Percentiles rank a stretch among this genome's conserved stretches.
Evolutionary conservation across 2,797 vertebrate genomes (phyloP).

Genomic region (Semaprochilodus insignis): DNA sequence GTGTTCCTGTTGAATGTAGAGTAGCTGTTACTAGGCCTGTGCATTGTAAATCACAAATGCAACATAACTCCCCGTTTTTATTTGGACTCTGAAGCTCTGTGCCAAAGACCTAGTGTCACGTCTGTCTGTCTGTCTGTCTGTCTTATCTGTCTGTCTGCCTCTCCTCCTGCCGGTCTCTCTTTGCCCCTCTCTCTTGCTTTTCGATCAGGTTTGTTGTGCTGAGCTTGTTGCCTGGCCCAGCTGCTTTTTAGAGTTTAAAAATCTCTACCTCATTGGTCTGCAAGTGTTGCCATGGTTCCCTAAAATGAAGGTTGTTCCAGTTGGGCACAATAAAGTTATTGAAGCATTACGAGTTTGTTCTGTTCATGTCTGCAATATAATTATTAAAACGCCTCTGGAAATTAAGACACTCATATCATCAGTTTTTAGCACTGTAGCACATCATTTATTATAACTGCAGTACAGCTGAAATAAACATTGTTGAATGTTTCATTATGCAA

Average conservation of each 20-base stretch:
- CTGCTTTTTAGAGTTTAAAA: slow-evolving; percentile 94
- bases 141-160: neutral
- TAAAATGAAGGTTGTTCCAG: slow-evolving; percentile 93
- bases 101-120: slow-evolving; percentile 38
- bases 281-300: slow-evolving; percentile 93
- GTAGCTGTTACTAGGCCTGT: slow-evolving; percentile 78
- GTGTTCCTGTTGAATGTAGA: slow-evolving; percentile 77
- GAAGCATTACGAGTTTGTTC: slow-evolving; percentile 82
- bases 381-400: neutral
- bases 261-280: slow-evolving; percentile 99
- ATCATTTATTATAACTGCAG: neutral
- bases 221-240: slow-evolving; percentile 91
- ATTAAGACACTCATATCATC: neutral
- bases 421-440: neutral
- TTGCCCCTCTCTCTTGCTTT: slow-evolving; percentile 30
- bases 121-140: slow-evolving; percentile 9
- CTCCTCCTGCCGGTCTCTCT: slow-evolving; percentile 24
- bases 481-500: neutral
- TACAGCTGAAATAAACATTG: neutral
- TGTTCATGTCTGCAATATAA: slow-evolving; percentile 8
- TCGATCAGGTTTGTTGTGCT: slow-evolving; percentile 76
- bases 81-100: slow-evolving; percentile 62
- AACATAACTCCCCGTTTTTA: slow-evolving; percentile 69
- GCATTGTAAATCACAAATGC: slow-evolving; percentile 81
- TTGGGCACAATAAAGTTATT: slow-evolving; percentile 99